Evolutionary conservation across 1,140 invertebrate genomes (phyloP).

Genomic region (Onthophagus taurus): DNA sequence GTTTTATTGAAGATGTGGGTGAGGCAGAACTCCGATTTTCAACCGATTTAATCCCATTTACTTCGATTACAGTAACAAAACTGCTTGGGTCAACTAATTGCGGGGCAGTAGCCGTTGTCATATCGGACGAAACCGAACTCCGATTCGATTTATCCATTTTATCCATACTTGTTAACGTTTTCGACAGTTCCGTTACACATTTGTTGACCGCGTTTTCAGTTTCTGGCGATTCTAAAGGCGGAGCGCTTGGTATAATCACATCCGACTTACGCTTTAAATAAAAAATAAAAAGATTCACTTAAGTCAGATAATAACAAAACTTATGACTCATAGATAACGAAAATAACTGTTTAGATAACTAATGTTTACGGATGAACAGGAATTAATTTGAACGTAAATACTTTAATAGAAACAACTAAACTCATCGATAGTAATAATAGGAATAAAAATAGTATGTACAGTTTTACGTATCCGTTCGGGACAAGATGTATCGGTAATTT

Average conservation of each 20-base stretch:
- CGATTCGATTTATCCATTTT: slow-evolving; percentile 18
- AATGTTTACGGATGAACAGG: too few relatives aligned
- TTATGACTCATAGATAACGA: too few relatives aligned
- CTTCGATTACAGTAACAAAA: slow-evolving; percentile 83
- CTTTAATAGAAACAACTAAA: too few relatives aligned
- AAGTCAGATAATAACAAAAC: too few relatives aligned
- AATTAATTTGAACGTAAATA: too few relatives aligned
- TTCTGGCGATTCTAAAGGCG: slow-evolving; percentile 24
- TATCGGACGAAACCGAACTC: slow-evolving; percentile 9
- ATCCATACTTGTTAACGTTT: slow-evolving; percentile 35
- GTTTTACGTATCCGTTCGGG: too few relatives aligned
- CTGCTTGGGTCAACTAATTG: slow-evolving; percentile 50
- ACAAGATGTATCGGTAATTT: too few relatives aligned
- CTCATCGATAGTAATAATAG: too few relatives aligned
- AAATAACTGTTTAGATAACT: too few relatives aligned
- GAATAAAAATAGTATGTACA: too few relatives aligned
- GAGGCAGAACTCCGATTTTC: slow-evolving; percentile 18
- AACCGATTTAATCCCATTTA: slow-evolving; percentile 54
- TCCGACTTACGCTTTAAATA: slow-evolving; percentile 10
- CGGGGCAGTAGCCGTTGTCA: slow-evolving; percentile 38
- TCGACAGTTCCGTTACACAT: slow-evolving; percentile 56
- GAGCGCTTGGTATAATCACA: slow-evolving; percentile 16
- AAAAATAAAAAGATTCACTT: slow-evolving; percentile 4
- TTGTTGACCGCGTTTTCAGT: slow-evolving; percentile 48
- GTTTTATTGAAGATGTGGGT: slow-evolving; percentile 25